These are phyloP conservation scores for Elysia crispata DNA, from an alignment of 2,888 invertebrate species.

Conservation along the genomic window DNA sequence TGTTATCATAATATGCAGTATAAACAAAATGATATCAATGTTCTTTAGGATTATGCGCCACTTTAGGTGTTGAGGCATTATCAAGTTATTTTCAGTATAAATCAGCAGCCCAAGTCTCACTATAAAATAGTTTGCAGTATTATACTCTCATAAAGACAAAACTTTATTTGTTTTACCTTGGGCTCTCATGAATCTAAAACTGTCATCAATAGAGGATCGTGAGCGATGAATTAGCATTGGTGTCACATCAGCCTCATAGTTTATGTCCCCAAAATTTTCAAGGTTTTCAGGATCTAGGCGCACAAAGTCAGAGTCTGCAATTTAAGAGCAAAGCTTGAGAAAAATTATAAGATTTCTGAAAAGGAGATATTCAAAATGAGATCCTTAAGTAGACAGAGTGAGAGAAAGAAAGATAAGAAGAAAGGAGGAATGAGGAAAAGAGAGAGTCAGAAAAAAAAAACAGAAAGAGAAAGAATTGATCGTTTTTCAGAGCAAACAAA, in stretches of 20 bases:
- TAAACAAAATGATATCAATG: too few relatives aligned
- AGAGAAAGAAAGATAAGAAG: too few relatives aligned
- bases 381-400: neutral
- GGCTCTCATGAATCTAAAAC: constrained; percentile 47
- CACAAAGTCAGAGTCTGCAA: constrained; percentile 52
- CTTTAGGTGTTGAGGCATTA: too few relatives aligned
- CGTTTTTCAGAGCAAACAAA: too few relatives aligned
- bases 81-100: too few relatives aligned
- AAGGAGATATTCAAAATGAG: neutral
- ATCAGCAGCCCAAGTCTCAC: neutral
- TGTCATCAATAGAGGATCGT: constrained; percentile 45
- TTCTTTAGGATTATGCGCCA: too few relatives aligned
- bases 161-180: constrained; percentile 42
- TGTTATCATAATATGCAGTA: too few relatives aligned
- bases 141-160: too few relatives aligned
- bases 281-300: constrained; percentile 48
- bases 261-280: neutral
- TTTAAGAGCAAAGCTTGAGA: neutral
- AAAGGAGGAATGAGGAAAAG: too few relatives aligned
- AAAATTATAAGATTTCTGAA: neutral
- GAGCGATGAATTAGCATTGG: constrained; percentile 31
- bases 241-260: constrained; percentile 5
- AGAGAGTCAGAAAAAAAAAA: too few relatives aligned
- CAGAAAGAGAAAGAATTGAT: too few relatives aligned
- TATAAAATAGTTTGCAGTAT: neutral